Conservation (phyloP, 2,888 invertebrate genomes). For the Ormyrus pomaceus region DNA sequence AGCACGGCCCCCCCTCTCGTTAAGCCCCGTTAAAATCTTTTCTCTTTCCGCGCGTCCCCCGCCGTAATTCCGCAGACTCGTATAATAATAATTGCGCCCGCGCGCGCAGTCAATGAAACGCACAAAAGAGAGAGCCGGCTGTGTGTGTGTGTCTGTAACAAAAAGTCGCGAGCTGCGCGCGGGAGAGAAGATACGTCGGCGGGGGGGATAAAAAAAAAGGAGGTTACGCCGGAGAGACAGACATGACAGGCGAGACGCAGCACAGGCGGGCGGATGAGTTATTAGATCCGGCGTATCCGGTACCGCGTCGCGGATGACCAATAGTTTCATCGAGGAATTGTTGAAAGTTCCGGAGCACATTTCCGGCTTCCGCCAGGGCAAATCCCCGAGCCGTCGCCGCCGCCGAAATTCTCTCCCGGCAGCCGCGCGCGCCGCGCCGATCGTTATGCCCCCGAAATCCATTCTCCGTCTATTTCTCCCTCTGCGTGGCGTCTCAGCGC, state of each 20-base stretch:
- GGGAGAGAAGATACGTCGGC: neutral
- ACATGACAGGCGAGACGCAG: conserved; percentile 59
- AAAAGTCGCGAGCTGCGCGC: neutral
- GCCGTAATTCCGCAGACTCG: neutral
- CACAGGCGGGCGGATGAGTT: conserved; percentile 72
- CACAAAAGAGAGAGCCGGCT: conserved; percentile 6
- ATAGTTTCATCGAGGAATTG: conserved; percentile 76
- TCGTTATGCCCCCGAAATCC: conserved; percentile 8
- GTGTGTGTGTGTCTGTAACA: neutral
- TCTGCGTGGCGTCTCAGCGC: neutral
- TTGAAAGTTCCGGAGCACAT: conserved; percentile 77
- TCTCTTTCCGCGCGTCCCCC: neutral
- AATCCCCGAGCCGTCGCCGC: neutral
- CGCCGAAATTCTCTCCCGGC: neutral
- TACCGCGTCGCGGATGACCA: conserved; percentile 75
- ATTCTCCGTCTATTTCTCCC: conserved; percentile 13
- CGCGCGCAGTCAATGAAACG: conserved; percentile 22
- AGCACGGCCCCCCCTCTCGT: too few relatives aligned
- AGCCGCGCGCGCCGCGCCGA: neutral
- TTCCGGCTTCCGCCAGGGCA: conserved; percentile 73
- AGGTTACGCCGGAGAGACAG: conserved; percentile 22
- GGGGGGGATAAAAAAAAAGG: conserved; percentile 16
- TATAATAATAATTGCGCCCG: conserved; percentile 44
- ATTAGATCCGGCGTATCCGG: conserved; percentile 75
- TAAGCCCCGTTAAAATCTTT: too few relatives aligned